Evolutionary conservation across 2,113 vertebrate genomes (phyloP).

Genomic region (Ceuthmochares aereus): DNA sequence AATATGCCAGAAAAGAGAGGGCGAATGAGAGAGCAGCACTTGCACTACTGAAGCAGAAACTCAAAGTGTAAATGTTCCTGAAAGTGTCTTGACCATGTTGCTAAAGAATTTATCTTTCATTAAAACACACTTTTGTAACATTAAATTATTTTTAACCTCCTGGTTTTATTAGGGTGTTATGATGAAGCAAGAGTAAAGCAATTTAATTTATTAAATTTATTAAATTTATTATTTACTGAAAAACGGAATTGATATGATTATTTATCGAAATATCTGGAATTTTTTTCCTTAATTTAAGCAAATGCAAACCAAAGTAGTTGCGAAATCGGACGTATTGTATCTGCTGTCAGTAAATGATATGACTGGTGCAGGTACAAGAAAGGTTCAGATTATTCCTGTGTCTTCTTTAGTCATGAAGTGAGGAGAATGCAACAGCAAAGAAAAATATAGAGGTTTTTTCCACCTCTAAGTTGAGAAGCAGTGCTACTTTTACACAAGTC

Average conservation of each 20-base stretch:
- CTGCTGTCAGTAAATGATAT: background rate
- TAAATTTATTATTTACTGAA: background rate
- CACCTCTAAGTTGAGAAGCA: background rate
- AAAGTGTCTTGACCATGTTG: background rate
- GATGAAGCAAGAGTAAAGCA: background rate
- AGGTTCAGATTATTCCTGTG: background rate
- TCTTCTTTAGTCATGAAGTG: background rate
- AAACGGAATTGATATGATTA: background rate
- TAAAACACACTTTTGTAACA: background rate
- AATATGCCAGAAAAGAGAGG: background rate
- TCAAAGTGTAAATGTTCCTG: background rate
- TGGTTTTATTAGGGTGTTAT: background rate
- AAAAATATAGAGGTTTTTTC: background rate
- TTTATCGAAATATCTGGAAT: background rate
- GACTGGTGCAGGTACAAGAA: background rate
- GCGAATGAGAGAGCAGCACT: background rate
- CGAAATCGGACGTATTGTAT: background rate
- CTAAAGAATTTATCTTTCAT: background rate
- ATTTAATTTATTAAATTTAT: background rate
- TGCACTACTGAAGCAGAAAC: background rate
- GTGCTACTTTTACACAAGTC: background rate
- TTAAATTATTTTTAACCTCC: background rate
- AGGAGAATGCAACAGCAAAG: accelerated
- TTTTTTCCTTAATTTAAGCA: background rate
- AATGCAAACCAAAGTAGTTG: background rate